A percentile compares a stretch with the other conserved stretches of the same genome.
These are phyloP conservation scores for Chaetodon trifascialis DNA, from an alignment of 2,113 vertebrate species.

Conservation along the genomic window DNA sequence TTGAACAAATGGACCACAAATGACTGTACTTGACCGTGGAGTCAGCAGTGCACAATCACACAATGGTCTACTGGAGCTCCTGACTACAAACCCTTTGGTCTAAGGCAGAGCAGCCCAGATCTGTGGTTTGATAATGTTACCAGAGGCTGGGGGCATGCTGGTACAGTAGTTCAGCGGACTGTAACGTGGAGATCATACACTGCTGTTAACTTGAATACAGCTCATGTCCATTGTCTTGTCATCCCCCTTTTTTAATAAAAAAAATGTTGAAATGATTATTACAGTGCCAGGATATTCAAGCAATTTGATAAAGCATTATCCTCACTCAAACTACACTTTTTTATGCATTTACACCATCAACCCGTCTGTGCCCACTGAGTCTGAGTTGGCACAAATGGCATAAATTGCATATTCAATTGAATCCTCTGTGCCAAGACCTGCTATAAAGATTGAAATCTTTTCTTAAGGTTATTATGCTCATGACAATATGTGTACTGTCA, in stretches of 20 bases:
- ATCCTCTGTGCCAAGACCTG: no score
- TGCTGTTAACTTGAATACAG: constrained; percentile 35
- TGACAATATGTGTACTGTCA: no score
- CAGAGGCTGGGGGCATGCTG: constrained; percentile 35
- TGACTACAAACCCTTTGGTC: constrained; percentile 32
- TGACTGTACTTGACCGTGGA: constrained; percentile 35
- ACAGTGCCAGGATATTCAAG: not conserved
- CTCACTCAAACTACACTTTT: not conserved
- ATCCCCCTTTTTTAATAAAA: not conserved
- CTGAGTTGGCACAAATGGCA: no score
- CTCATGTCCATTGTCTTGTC: constrained; percentile 12
- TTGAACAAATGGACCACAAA: constrained; percentile 66
- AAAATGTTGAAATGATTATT: not conserved
- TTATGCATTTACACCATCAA: not conserved
- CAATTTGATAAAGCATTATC: not conserved
- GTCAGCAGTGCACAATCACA: constrained; percentile 16
- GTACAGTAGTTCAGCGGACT: constrained; percentile 48
- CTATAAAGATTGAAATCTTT: no score
- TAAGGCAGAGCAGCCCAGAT: constrained; percentile 14
- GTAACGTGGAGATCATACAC: constrained; percentile 22
- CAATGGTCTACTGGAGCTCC: constrained; percentile 31
- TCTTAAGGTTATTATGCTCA: no score
- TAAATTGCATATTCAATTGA: no score
- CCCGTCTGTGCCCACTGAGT: no score
- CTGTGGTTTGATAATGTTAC: constrained; percentile 36